A percentile compares a stretch with the other conserved stretches of the same genome.
phyloP scores from a whole-genome alignment of 2,888 invertebrate species.

The Campaea margaritaria region DNA sequence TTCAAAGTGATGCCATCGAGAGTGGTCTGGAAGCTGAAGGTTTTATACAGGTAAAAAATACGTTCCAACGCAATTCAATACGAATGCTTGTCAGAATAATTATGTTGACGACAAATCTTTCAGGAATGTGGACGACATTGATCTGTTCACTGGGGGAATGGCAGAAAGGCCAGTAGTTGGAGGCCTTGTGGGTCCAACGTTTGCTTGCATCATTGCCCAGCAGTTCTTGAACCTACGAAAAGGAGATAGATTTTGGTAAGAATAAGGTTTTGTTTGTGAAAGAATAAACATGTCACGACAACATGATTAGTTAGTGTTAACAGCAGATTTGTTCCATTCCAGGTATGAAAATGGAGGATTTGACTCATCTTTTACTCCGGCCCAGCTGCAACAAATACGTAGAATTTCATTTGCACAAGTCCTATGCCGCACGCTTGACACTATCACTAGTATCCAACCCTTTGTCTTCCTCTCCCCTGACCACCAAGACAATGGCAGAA shows the following conservation, averaged over 20 bases:
- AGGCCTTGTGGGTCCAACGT: slow-evolving; percentile 93
- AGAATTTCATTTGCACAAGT: slow-evolving; percentile 90
- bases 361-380: slow-evolving; percentile 90
- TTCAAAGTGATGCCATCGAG: slow-evolving; percentile 87
- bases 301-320: not conserved
- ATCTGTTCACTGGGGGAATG: slow-evolving; percentile 93
- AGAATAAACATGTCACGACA: too few species aligned
- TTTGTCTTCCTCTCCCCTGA: slow-evolving; percentile 88
- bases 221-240: slow-evolving; percentile 92
- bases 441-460: slow-evolving; percentile 88
- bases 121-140: slow-evolving; percentile 91
- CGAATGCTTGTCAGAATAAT: not conserved
- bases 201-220: slow-evolving; percentile 94
- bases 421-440: slow-evolving; percentile 88
- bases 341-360: slow-evolving; percentile 92
- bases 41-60: slow-evolving; percentile 79
- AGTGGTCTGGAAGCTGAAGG: slow-evolving; percentile 86
- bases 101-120: slow-evolving; percentile 33
- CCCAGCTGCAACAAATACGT: slow-evolving; percentile 90
- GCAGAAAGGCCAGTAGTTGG: slow-evolving; percentile 92
- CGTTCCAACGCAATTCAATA: not conserved
- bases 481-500: slow-evolving; percentile 84
- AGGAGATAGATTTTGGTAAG: slow-evolving; percentile 91
- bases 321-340: slow-evolving; percentile 34
- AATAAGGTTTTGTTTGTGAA: not conserved